These are phyloP conservation scores for Meteorus cinctellus DNA, from an alignment of 2,888 invertebrate species.

Conservation along the genomic window DNA sequence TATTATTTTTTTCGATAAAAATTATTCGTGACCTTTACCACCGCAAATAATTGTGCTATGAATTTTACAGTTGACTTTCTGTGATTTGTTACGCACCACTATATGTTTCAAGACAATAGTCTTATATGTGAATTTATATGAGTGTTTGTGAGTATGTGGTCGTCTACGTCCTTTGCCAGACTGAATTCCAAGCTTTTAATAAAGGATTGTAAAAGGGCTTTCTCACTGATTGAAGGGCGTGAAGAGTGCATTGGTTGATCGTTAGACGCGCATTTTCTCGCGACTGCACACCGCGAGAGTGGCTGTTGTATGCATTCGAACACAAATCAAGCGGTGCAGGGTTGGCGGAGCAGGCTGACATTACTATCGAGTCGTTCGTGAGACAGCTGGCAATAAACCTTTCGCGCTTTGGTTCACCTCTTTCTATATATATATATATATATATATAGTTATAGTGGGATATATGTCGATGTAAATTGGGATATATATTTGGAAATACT, in stretches of 20 bases:
- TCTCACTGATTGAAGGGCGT: slow-evolving; percentile 65
- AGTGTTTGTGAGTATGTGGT: not conserved
- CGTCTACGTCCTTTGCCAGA: slow-evolving; percentile 1
- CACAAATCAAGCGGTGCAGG: slow-evolving; percentile 61
- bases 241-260: slow-evolving; percentile 53
- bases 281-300: slow-evolving; percentile 45
- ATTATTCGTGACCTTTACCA: slow-evolving; percentile 22
- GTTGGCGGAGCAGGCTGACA: slow-evolving; percentile 51
- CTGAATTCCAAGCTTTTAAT: slow-evolving; percentile 49
- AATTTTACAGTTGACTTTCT: slow-evolving; percentile 42
- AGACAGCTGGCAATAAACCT: slow-evolving; percentile 62
- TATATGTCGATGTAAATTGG: not conserved
- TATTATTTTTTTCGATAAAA: slow-evolving; percentile 28
- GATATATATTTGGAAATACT: not conserved
- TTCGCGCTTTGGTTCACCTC: slow-evolving; percentile 51
- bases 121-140: not conserved
- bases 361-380: slow-evolving; percentile 60
- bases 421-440: not conserved
- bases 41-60: slow-evolving; percentile 45
- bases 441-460: not conserved
- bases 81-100: slow-evolving; percentile 45
- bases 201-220: slow-evolving; percentile 42
- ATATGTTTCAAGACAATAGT: slow-evolving; percentile 21
- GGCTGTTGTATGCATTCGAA: slow-evolving; percentile 54
- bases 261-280: slow-evolving; percentile 46